Evolutionary conservation across 2,113 vertebrate species (phyloP).

Genomic region (Lagopus muta): DNA sequence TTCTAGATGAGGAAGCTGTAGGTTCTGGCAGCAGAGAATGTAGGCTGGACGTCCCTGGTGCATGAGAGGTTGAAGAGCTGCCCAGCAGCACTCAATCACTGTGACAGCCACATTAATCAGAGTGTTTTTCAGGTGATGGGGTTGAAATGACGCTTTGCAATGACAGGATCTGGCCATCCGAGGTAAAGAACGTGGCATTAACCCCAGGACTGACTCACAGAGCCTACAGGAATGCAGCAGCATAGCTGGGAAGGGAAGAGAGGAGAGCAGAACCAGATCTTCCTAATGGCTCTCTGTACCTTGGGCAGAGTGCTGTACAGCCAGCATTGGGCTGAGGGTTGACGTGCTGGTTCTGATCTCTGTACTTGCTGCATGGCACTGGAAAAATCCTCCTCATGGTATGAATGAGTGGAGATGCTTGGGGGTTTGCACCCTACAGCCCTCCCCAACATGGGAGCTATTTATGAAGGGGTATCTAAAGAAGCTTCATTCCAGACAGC

Average conservation of each 20-base stretch:
- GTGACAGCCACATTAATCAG: neutral
- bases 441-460: rapidly evolving
- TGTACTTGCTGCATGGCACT: rapidly evolving
- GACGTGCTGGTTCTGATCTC: neutral
- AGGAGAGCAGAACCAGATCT: neutral
- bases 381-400: neutral
- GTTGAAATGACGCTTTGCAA: rapidly evolving
- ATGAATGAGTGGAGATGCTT: neutral
- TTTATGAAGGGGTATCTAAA: neutral
- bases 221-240: neutral
- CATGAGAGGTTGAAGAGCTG: neutral
- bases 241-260: neutral
- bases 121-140: neutral
- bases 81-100: rapidly evolving
- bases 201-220: neutral
- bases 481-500: neutral
- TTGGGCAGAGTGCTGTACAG: no score
- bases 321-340: neutral
- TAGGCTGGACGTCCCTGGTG: rapidly evolving
- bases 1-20: neutral
- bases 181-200: rapidly evolving
- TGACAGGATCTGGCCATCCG: neutral
- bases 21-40: neutral
- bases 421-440: rapidly evolving
- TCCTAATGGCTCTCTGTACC: rapidly evolving